phyloP scores from a whole-genome alignment of 2,888 invertebrate genomes.

The Pherbina coryleti region DNA sequence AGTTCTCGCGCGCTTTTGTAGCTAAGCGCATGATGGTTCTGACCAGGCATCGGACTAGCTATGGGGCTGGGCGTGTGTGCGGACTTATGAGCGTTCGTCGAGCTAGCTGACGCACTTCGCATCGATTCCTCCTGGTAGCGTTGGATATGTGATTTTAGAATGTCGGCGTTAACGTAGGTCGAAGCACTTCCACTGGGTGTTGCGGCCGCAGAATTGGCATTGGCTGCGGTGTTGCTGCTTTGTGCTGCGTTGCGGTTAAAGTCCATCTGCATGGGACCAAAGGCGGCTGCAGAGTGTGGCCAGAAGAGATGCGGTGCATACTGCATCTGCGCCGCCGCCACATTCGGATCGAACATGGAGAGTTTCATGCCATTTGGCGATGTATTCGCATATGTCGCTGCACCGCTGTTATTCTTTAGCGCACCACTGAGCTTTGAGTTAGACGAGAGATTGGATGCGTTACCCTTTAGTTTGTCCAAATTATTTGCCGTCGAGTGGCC shows the following conservation, averaged over 20 bases:
- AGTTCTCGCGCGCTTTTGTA: constrained; percentile 73
- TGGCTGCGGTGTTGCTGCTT: constrained; percentile 42
- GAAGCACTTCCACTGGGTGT: constrained; percentile 64
- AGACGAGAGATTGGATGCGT: constrained; percentile 66
- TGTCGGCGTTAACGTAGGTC: constrained; percentile 72
- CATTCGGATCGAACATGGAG: constrained; percentile 75
- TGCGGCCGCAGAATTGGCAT: constrained; percentile 68
- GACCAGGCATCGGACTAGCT: constrained; percentile 57
- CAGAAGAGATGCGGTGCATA: constrained; percentile 82
- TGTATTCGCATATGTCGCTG: constrained; percentile 71
- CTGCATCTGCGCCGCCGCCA: constrained; percentile 72
- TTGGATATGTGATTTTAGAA: constrained; percentile 84
- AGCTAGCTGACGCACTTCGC: constrained; percentile 44
- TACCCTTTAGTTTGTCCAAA: constrained; percentile 64
- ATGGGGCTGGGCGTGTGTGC: constrained; percentile 55
- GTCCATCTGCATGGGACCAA: constrained; percentile 70
- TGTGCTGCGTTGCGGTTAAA: constrained; percentile 54
- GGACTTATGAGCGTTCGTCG: neutral
- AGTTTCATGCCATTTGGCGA: constrained; percentile 81
- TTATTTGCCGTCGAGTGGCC: constrained; percentile 55
- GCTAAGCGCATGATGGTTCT: constrained; percentile 47
- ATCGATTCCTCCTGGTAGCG: constrained; percentile 78
- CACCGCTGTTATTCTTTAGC: constrained; percentile 63
- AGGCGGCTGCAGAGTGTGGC: constrained; percentile 73
- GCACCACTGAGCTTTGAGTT: constrained; percentile 69